Base-by-base conservation (phyloP, 2,113 vertebrate genomes). In the Muscicapa adusta region DNA sequence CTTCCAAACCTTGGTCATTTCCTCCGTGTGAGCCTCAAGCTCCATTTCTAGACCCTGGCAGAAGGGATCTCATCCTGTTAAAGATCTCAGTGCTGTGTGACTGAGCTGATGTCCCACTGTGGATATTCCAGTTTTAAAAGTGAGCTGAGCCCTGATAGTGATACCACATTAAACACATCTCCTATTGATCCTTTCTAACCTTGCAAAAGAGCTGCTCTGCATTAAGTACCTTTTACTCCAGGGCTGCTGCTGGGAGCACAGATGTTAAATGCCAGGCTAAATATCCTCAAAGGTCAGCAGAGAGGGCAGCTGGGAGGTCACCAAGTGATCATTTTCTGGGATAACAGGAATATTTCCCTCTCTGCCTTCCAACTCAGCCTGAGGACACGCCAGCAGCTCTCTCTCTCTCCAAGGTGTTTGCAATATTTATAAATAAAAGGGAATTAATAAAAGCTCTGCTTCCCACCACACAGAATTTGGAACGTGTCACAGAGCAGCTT, bases 111-210 rank as follows among this genome's bases (percentile, higher is more conserved):
- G 85, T 92, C 93, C 93, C 97, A 82, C 74, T 76, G 96, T 97
- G 97, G 96, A 95, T 95, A 98, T 96, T 97, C 95, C 96, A 79
- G 76, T 91, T 98, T 97, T 96, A 89, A 93, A 95, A 96, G 97
- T 83, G 94, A 73, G 91, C 98, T 71, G 97, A 98, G 98, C 91
- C 92, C 95, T 91, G 97, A 98, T 48, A 98, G 97, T 8, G 97
- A 98, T 98, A 98, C 97, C 92, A 31, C 97, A 98, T 97, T 98
- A 98, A 98, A 98, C 98, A 97, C 97, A 76, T 98, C 97, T 98
- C 97, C 95, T 98, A 98, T 98, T 93, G 98, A 98, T 98, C 96
- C 94, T 84, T 80, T 97, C 98, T 97, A 98, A 98, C 98, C 98
- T 98, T 98, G 97, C 97, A 91, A 82, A 98, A 95, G 38, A 96